A percentile compares a stretch with the other conserved stretches of the same genome.
phyloP scores from a whole-genome alignment of 1,140 invertebrate genomes.

The Musca domestica region DNA sequence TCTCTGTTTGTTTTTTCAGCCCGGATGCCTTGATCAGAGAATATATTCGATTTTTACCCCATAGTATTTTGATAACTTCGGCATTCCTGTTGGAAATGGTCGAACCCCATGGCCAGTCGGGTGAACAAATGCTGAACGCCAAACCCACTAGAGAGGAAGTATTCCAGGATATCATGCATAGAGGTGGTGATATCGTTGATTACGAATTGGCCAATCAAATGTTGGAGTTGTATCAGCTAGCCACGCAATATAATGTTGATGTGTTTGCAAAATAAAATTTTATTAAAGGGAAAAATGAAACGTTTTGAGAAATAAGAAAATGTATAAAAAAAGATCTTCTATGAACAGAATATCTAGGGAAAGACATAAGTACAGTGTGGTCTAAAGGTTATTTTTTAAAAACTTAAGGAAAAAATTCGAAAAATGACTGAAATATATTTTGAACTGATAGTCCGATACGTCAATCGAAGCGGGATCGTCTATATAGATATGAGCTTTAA shows the following conservation, averaged over 20 bases:
- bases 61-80: conserved; percentile 28
- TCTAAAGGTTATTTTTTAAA: too few relatives aligned
- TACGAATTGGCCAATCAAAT: conserved; percentile 42
- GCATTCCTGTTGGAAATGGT: conserved; percentile 37
- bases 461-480: too few relatives aligned
- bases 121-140: conserved; percentile 30
- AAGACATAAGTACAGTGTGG: too few relatives aligned
- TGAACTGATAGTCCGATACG: too few relatives aligned
- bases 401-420: too few relatives aligned
- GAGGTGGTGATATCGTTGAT: conserved; percentile 40
- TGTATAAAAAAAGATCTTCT: background rate
- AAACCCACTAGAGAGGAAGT: conserved; percentile 26
- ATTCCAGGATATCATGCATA: conserved; percentile 10
- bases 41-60: conserved; percentile 41
- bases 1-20: conserved; percentile 27
- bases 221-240: conserved; percentile 40
- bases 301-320: background rate
- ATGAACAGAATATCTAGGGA: too few relatives aligned
- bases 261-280: conserved; percentile 32
- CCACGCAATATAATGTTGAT: conserved; percentile 30
- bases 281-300: background rate
- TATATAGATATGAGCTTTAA: too few relatives aligned
- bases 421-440: too few relatives aligned
- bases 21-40: conserved; percentile 37
- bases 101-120: conserved; percentile 25